Evolutionary conservation across 2,113 vertebrate species (phyloP).

Genomic region (Proteles cristata): DNA sequence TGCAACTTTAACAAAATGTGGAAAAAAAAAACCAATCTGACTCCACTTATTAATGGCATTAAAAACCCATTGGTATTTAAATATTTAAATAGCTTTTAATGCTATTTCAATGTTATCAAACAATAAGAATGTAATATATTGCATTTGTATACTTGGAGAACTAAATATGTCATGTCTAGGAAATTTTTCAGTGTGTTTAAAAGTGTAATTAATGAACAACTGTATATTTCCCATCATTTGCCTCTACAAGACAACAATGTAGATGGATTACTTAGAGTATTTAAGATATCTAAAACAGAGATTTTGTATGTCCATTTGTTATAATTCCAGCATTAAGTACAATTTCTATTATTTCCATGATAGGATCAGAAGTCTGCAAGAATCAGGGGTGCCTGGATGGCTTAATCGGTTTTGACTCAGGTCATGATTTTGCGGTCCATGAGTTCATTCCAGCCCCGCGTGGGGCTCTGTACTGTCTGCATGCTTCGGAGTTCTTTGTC

Average conservation of each 20-base stretch:
- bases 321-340: not conserved
- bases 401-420: too few species aligned
- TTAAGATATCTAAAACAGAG: not conserved
- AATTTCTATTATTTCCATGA: not conserved
- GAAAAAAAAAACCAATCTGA: not conserved
- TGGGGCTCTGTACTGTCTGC: too few species aligned
- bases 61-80: not conserved
- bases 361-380: not conserved
- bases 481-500: too few species aligned
- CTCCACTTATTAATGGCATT: not conserved
- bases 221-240: not conserved
- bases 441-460: too few species aligned
- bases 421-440: too few species aligned
- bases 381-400: not conserved
- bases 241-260: not conserved
- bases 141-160: not conserved
- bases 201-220: not conserved
- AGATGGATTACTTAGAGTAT: not conserved
- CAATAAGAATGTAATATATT: not conserved
- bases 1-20: not conserved
- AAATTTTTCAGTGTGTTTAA: not conserved
- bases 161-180: not conserved
- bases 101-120: not conserved
- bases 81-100: conserved; percentile 11
- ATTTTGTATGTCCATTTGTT: not conserved